Conservation (phyloP, 2,797 vertebrate genomes). For the Ctenopoma kingsleyae region DNA sequence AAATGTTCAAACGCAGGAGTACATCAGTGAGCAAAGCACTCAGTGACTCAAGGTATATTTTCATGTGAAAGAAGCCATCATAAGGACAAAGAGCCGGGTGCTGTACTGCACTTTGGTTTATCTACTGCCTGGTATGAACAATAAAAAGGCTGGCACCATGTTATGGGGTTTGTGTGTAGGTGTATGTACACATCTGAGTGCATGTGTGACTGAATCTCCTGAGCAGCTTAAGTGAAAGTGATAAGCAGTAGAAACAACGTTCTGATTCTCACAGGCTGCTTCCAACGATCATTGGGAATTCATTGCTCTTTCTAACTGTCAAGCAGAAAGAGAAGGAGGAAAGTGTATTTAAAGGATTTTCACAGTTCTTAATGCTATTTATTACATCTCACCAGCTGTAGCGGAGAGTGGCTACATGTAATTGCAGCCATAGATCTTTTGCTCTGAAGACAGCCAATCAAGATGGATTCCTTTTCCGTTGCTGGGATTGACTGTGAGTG, state of each 20-base stretch:
- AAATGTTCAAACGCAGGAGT: constrained; percentile 55
- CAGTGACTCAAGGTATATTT: constrained; percentile 49
- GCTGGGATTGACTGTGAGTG: constrained; percentile 70
- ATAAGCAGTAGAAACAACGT: constrained; percentile 73
- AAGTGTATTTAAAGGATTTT: constrained; percentile 84
- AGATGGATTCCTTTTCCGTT: constrained; percentile 78
- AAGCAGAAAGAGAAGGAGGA: constrained; percentile 67
- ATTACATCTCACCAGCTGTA: constrained; percentile 79
- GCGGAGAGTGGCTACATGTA: constrained; percentile 78
- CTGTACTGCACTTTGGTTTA: constrained; percentile 55
- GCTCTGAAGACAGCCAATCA: constrained; percentile 81
- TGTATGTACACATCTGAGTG: constrained; percentile 51
- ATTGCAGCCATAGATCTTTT: constrained; percentile 84
- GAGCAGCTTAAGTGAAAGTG: constrained; percentile 80
- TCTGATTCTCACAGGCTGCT: constrained; percentile 63
- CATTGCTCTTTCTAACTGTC: constrained; percentile 75
- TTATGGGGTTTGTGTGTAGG: constrained; percentile 43
- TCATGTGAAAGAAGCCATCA: constrained; percentile 38
- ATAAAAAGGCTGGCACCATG: constrained; percentile 57
- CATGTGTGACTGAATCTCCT: constrained; percentile 67
- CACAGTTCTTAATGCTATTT: constrained; percentile 81
- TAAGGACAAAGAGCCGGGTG: constrained; percentile 50
- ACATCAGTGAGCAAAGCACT: constrained; percentile 37
- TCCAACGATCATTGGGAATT: constrained; percentile 71
- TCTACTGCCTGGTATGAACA: constrained; percentile 56